phyloP scores from a whole-genome alignment of 2,113 vertebrate species.

The Xiphorhynchus elegans region DNA sequence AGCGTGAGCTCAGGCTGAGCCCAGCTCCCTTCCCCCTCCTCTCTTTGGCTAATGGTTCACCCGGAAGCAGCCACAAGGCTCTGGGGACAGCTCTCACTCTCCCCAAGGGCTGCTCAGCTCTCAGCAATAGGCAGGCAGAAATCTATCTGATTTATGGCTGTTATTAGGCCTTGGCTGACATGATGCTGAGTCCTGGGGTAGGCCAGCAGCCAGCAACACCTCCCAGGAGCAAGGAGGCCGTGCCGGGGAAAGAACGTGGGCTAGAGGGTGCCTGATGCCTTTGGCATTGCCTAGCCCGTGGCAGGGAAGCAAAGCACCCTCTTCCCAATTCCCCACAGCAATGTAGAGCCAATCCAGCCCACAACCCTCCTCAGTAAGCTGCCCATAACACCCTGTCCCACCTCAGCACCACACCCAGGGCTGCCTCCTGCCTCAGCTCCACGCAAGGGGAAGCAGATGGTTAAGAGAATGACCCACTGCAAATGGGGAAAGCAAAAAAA shows the following conservation, averaged over 20 bases:
- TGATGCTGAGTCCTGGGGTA: neutral
- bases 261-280: neutral
- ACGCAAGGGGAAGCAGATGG: constrained; percentile 38
- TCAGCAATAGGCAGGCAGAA: neutral
- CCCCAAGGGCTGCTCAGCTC: neutral
- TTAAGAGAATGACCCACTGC: constrained; percentile 12
- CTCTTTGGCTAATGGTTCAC: neutral
- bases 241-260: neutral
- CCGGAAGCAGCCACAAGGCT: neutral
- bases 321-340: neutral
- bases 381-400: neutral
- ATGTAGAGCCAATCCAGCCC: neutral
- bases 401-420: neutral
- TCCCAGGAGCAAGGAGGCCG: neutral
- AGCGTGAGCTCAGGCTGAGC: rapidly evolving
- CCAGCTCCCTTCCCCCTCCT: neutral
- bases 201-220: neutral
- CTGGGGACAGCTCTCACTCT: neutral
- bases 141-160: neutral
- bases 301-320: neutral
- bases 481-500: neutral
- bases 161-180: neutral
- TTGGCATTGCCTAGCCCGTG: neutral
- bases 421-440: neutral
- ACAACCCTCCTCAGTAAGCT: neutral